phyloP scores from a whole-genome alignment of 37 sponge, comb jelly and placozoan species.

The Eunapius fragilis region DNA sequence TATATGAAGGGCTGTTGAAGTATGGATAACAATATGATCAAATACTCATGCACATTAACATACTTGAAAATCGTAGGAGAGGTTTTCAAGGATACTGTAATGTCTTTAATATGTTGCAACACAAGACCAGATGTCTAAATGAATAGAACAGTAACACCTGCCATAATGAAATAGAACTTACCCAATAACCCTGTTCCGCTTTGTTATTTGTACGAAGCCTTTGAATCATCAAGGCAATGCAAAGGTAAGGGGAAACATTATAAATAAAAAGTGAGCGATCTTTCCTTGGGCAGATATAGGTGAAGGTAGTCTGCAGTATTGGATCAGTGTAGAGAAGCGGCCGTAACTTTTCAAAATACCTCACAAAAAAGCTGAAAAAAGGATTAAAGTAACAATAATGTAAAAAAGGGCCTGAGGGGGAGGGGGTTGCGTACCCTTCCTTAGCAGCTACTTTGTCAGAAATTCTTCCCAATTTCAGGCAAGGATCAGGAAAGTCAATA shows the following conservation, averaged over 20 bases:
- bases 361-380: background rate
- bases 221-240: background rate
- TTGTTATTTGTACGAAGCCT: background rate
- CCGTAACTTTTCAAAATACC: background rate
- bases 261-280: background rate
- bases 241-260: background rate
- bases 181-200: background rate
- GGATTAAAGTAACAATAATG: background rate
- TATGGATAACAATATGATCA: background rate
- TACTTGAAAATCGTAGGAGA: background rate
- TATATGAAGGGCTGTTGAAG: background rate
- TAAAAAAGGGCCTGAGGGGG: background rate
- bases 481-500: background rate
- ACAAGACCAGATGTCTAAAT: background rate
- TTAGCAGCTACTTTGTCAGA: background rate
- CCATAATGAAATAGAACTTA: background rate
- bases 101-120: background rate
- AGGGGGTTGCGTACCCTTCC: background rate
- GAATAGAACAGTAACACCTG: background rate
- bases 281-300: background rate
- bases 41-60: background rate
- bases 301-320: background rate
- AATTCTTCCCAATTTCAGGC: background rate
- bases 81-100: background rate
- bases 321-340: background rate